Percentiles rank a stretch among this genome's conserved stretches.
phyloP scores from a whole-genome alignment of 2,797 vertebrate genomes.

The Helarctos malayanus region DNA sequence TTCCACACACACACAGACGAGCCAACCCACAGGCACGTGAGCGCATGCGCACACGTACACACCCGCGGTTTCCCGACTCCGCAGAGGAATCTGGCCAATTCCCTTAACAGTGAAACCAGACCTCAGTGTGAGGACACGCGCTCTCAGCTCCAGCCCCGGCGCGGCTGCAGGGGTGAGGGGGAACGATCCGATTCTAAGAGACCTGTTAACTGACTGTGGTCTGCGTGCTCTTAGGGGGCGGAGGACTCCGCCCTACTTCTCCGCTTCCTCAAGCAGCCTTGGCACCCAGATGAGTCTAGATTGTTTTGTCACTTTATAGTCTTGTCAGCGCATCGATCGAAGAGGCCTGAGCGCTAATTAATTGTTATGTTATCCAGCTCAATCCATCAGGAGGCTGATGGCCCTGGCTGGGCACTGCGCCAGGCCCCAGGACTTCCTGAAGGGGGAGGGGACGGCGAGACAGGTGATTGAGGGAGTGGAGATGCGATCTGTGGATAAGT shows the following conservation, averaged over 20 bases:
- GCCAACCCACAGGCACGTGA: neutral
- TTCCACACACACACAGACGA: neutral
- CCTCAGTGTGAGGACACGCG: neutral
- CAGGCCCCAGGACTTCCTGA: constrained; percentile 52
- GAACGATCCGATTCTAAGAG: neutral
- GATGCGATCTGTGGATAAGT: constrained; percentile 13
- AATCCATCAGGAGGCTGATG: constrained; percentile 43
- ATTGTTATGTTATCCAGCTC: constrained; percentile 65
- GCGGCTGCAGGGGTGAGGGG: accelerated
- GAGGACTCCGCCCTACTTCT: neutral
- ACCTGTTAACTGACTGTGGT: neutral
- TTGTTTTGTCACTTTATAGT: constrained; percentile 46
- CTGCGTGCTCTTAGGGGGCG: neutral
- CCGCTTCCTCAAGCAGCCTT: constrained; percentile 14
- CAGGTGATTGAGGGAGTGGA: neutral
- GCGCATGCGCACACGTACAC: neutral
- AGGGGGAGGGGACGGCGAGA: neutral
- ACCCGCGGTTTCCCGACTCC: neutral
- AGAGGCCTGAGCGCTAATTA: constrained; percentile 76
- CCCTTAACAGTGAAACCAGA: neutral
- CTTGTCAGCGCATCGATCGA: constrained; percentile 26
- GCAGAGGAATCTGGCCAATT: neutral
- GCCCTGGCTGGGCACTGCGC: constrained; percentile 10
- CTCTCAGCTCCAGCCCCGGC: neutral
- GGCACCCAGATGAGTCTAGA: neutral